Conservation (phyloP, 2,113 vertebrate genomes). For the Eulacestoma nigropectus region DNA sequence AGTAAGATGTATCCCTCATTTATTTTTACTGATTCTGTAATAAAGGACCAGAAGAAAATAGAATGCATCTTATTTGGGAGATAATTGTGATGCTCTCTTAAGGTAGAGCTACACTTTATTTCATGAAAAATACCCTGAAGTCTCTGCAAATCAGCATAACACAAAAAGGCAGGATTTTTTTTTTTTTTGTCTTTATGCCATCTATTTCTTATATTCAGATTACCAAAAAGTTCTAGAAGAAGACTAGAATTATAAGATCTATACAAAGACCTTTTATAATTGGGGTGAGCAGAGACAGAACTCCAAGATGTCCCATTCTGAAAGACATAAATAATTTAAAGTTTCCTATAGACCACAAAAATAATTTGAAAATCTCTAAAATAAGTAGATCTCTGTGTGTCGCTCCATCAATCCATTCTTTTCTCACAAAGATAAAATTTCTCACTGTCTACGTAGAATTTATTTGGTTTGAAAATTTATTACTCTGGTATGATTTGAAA, state of each 20-base stretch:
- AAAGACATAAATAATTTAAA: neutral
- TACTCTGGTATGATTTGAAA: neutral
- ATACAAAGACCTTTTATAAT: neutral
- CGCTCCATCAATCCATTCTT: neutral
- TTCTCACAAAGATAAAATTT: neutral
- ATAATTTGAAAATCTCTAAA: neutral
- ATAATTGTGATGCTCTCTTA: neutral
- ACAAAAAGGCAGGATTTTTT: neutral
- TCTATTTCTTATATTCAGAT: neutral
- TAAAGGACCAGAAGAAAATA: neutral
- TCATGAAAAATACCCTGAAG: neutral
- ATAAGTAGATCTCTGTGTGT: neutral
- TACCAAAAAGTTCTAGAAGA: neutral
- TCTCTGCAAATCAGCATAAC: neutral
- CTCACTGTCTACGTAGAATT: neutral
- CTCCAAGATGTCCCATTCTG: accelerated
- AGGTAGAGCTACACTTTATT: neutral
- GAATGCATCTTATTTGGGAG: neutral
- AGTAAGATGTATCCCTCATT: neutral
- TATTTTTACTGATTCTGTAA: neutral
- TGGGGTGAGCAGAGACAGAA: neutral
- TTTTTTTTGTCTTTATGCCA: neutral
- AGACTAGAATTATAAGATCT: neutral
- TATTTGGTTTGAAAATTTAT: neutral
- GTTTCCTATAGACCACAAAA: neutral